Evolutionary conservation across 2,888 invertebrate species (phyloP).

Genomic region (Meiosimyza platycephala): DNA sequence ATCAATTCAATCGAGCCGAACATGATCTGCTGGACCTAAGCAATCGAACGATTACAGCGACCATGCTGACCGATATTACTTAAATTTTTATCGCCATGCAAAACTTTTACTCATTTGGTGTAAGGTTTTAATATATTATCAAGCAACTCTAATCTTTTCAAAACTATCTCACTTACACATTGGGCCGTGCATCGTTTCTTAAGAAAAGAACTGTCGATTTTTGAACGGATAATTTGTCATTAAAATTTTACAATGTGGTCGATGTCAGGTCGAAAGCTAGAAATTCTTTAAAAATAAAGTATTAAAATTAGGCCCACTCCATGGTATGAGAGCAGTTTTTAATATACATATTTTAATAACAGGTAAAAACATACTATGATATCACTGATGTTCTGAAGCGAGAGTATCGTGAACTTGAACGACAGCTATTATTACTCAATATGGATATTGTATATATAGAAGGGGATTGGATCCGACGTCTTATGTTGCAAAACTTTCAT

Average conservation of each 20-base stretch:
- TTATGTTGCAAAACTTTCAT: constrained; percentile 65
- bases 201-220: too few species aligned
- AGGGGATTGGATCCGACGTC: constrained; percentile 61
- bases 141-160: too few species aligned
- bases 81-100: too few species aligned
- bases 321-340: neutral
- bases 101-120: too few species aligned
- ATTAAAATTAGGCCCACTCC: neutral
- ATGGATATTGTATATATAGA: constrained; percentile 66
- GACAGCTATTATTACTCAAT: constrained; percentile 55
- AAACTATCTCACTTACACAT: too few species aligned
- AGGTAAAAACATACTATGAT: constrained; percentile 61
- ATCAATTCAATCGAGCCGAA: too few species aligned
- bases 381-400: constrained; percentile 58
- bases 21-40: too few species aligned
- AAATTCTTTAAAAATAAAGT: neutral
- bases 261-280: neutral
- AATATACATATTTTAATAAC: neutral
- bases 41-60: too few species aligned
- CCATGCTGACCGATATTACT: too few species aligned
- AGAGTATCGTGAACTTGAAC: constrained; percentile 52
- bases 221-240: neutral
- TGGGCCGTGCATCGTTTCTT: too few species aligned
- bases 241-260: neutral
- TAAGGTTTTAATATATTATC: too few species aligned